A percentile compares a stretch with the other conserved stretches of the same genome.
Conservation (phyloP, 1,140 invertebrate species). For the Diachasmimorpha longicaudata region DNA sequence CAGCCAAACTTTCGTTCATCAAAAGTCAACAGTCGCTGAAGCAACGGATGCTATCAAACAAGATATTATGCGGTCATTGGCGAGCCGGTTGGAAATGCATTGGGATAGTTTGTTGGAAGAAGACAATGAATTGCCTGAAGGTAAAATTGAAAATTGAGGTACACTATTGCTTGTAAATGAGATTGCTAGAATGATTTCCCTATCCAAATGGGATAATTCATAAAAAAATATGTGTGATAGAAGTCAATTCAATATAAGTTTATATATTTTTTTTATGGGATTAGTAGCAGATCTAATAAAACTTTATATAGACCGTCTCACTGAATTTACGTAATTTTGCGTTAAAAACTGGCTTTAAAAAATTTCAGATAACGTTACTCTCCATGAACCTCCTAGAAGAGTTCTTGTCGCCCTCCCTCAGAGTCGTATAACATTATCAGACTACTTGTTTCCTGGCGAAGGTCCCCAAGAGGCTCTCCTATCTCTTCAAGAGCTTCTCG, state of each 20-base stretch:
- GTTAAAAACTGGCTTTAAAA: constrained; percentile 2
- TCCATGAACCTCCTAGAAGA: constrained; percentile 81
- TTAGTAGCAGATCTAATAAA: no score
- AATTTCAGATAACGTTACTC: constrained; percentile 68
- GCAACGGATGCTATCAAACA: constrained; percentile 73
- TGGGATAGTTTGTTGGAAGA: constrained; percentile 84
- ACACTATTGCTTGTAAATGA: no score
- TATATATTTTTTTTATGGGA: no score
- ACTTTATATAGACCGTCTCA: no score
- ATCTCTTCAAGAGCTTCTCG: constrained; percentile 76
- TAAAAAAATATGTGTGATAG: no score
- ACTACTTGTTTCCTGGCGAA: constrained; percentile 87
- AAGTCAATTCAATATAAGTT: no score
- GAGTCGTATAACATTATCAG: constrained; percentile 74
- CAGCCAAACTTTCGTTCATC: constrained; percentile 74
- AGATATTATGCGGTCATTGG: constrained; percentile 79
- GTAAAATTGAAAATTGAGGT: constrained; percentile 52
- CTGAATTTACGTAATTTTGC: no score
- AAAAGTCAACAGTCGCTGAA: constrained; percentile 73
- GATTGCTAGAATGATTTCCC: no score
- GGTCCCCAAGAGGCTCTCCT: constrained; percentile 75
- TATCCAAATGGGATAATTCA: no score
- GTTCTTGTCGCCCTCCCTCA: constrained; percentile 74
- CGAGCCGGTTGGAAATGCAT: constrained; percentile 81
- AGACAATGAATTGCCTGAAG: constrained; percentile 72